Evolutionary conservation across 1,140 invertebrate genomes (phyloP).

Genomic region (Wasmannia auropunctata): DNA sequence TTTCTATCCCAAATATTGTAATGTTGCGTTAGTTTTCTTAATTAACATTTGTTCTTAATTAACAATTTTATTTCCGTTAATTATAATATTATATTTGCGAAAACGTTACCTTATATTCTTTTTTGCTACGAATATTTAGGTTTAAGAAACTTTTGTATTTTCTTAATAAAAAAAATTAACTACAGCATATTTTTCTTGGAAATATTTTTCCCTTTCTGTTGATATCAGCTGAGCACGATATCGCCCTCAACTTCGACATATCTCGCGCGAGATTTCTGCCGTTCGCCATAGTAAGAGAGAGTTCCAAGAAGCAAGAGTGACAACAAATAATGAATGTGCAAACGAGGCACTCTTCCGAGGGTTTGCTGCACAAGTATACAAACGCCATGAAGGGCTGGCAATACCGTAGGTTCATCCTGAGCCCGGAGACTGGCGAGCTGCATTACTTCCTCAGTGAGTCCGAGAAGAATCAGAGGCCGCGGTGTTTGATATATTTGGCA

Average conservation of each 20-base stretch:
- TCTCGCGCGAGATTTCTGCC: slow-evolving; percentile 21
- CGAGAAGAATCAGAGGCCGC: slow-evolving; percentile 87
- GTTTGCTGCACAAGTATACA: slow-evolving; percentile 97
- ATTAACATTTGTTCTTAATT: no score
- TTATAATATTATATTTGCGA: no score
- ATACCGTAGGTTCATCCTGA: slow-evolving; percentile 97
- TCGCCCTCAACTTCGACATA: slow-evolving; percentile 63
- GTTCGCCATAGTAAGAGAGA: slow-evolving; percentile 48
- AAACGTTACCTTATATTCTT: no score
- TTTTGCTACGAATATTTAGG: no score
- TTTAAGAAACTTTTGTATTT: no score
- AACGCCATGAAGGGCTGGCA: slow-evolving; percentile 99
- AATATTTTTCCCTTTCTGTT: no score
- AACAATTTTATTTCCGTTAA: no score
- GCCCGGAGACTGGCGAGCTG: slow-evolving; percentile 94
- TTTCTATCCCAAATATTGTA: no score
- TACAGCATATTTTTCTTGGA: no score
- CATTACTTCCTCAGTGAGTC: slow-evolving; percentile 96
- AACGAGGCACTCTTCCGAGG: slow-evolving; percentile 88
- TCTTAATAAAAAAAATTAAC: no score
- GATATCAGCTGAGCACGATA: slow-evolving; percentile 53
- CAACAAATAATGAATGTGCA: slow-evolving; percentile 82
- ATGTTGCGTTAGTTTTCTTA: no score
- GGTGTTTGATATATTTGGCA: slow-evolving; percentile 92
- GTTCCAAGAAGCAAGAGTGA: slow-evolving; percentile 52